A percentile compares a stretch with the other conserved stretches of the same genome.
phyloP scores from a whole-genome alignment of 1,140 invertebrate species.

The Gonioctena quinquepunctata region DNA sequence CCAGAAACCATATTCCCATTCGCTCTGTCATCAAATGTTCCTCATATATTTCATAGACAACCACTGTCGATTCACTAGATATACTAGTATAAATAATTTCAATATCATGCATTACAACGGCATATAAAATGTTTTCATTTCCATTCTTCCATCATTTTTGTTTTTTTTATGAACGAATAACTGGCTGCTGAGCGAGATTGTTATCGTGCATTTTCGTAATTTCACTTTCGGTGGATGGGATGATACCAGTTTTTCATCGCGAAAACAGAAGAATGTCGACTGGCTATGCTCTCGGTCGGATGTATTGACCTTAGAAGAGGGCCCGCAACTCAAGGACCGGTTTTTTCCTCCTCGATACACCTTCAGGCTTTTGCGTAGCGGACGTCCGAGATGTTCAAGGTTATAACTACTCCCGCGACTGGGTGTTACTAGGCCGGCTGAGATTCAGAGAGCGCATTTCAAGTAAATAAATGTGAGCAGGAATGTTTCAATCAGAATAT shows the following conservation, averaged over 20 bases:
- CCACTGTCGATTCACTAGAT: too few relatives aligned
- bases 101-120: too few relatives aligned
- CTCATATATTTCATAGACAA: too few relatives aligned
- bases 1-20: too few relatives aligned
- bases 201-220: not conserved
- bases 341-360: not conserved
- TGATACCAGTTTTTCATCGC: not conserved
- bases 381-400: not conserved
- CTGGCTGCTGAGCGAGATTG: too few relatives aligned
- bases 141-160: too few relatives aligned
- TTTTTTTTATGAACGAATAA: too few relatives aligned
- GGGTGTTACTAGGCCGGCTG: not conserved
- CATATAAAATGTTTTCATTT: too few relatives aligned
- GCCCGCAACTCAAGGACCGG: not conserved
- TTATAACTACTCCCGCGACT: not conserved
- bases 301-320: not conserved
- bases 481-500: too few relatives aligned
- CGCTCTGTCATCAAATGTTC: too few relatives aligned
- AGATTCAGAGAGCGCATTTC: not conserved
- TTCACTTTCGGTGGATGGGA: not conserved
- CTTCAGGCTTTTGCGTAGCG: not conserved
- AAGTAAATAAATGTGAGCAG: too few relatives aligned
- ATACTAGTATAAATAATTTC: too few relatives aligned
- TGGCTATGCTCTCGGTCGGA: not conserved
- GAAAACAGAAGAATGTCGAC: not conserved